These are phyloP conservation scores for Eupithecia subfuscata DNA, from an alignment of 2,888 invertebrate genomes.

Conservation along the genomic window DNA sequence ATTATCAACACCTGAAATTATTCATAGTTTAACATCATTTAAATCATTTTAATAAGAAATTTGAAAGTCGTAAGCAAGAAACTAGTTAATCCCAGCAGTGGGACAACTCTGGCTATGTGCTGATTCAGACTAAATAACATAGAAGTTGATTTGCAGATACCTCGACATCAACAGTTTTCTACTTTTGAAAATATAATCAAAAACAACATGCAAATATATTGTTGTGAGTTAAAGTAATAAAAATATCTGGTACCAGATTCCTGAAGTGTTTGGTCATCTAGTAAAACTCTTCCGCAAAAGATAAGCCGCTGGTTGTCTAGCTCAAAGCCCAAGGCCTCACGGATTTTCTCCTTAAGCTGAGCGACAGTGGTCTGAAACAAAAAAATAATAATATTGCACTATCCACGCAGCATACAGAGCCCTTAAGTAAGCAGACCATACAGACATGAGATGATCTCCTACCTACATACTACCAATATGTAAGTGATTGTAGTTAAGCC, in stretches of 20 bases:
- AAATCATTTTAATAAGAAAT: not conserved
- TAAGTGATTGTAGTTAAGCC: too few relatives aligned
- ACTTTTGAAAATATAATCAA: not conserved
- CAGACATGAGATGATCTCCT: not conserved
- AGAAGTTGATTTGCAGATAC: not conserved
- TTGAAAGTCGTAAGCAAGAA: not conserved
- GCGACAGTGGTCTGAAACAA: slow-evolving; percentile 91
- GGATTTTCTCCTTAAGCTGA: slow-evolving; percentile 91
- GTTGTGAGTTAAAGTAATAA: not conserved
- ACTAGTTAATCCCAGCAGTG: not conserved
- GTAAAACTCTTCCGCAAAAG: slow-evolving; percentile 96
- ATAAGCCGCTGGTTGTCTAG: slow-evolving; percentile 94
- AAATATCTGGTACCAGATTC: slow-evolving; percentile 88
- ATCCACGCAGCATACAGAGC: not conserved
- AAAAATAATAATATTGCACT: slow-evolving; percentile 22
- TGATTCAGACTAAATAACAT: not conserved
- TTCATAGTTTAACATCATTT: not conserved
- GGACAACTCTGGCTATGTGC: not conserved
- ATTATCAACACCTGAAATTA: slow-evolving; percentile 88
- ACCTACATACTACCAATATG: too few relatives aligned
- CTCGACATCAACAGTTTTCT: not conserved
- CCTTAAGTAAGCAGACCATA: not conserved
- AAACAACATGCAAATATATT: not conserved
- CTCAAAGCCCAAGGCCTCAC: slow-evolving; percentile 90
- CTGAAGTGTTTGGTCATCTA: slow-evolving; percentile 92